A percentile compares a stretch with the other conserved stretches of the same genome.
phyloP scores from a whole-genome alignment of 2,113 vertebrate genomes.

The Anthoscopus minutus region DNA sequence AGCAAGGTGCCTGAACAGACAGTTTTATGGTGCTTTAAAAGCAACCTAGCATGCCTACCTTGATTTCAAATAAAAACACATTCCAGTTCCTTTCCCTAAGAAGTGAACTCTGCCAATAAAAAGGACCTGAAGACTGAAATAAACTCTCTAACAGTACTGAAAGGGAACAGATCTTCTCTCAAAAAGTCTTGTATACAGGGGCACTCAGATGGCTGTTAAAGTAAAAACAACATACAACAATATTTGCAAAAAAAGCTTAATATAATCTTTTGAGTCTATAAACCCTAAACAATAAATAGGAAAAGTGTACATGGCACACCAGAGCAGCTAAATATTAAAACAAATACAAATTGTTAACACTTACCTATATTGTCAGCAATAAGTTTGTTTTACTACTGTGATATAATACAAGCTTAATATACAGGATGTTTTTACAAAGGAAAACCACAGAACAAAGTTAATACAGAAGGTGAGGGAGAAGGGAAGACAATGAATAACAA shows the following conservation, averaged over 20 bases:
- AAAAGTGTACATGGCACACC: conserved; percentile 46
- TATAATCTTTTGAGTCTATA: conserved; percentile 52
- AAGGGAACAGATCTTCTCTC: background rate
- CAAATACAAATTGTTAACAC: conserved; percentile 15
- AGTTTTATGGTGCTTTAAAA: background rate
- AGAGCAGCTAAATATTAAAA: conserved; percentile 38
- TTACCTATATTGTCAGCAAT: background rate
- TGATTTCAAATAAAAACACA: background rate
- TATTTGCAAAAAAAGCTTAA: background rate
- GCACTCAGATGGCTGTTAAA: background rate
- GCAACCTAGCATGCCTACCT: background rate
- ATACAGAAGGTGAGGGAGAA: background rate
- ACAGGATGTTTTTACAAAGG: background rate
- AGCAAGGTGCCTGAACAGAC: background rate
- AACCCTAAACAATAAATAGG: conserved; percentile 55
- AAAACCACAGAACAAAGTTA: conserved; percentile 17
- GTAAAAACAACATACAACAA: background rate
- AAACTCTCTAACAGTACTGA: background rate
- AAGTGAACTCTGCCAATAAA: background rate
- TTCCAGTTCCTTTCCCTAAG: background rate
- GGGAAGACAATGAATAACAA: conserved; percentile 38
- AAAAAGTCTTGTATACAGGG: background rate
- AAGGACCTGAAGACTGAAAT: background rate
- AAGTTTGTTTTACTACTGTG: background rate
- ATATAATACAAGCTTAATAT: conserved; percentile 22